Evolutionary conservation across 2,797 vertebrate species (phyloP).

Genomic region (Danio jaintianensis): DNA sequence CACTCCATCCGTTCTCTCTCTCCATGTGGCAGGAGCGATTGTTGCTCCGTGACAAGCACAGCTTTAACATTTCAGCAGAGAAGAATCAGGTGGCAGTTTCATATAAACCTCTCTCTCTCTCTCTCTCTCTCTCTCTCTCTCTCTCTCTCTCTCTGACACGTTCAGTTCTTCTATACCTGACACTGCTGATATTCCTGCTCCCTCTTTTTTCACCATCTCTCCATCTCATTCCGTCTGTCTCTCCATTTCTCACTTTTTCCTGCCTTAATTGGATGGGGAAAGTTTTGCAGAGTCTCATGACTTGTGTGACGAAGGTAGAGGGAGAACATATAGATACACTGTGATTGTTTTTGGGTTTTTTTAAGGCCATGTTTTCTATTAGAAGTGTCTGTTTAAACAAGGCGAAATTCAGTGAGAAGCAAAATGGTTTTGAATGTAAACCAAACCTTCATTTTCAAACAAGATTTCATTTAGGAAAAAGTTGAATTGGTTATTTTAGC

Average conservation of each 20-base stretch:
- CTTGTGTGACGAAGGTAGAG: background rate
- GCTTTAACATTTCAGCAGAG: slow-evolving; percentile 57
- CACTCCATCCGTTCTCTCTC: slow-evolving; percentile 41
- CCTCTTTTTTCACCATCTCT: slow-evolving; percentile 64
- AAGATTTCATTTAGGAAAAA: background rate
- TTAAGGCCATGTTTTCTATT: background rate
- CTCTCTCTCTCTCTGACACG: slow-evolving; percentile 37
- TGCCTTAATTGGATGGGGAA: slow-evolving; percentile 55
- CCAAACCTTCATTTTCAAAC: background rate
- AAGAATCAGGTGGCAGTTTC: slow-evolving; percentile 48
- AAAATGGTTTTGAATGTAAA: background rate
- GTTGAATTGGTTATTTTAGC: too few species aligned
- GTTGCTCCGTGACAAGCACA: slow-evolving; percentile 57
- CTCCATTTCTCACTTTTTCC: slow-evolving; percentile 54
- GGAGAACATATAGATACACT: background rate
- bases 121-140: slow-evolving; percentile 9
- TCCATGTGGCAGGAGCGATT: slow-evolving; percentile 49
- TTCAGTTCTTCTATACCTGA: slow-evolving; percentile 41
- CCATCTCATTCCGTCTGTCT: slow-evolving; percentile 67
- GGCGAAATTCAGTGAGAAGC: background rate
- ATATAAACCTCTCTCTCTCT: slow-evolving; percentile 17
- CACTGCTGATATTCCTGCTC: slow-evolving; percentile 25
- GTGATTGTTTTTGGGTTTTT: background rate
- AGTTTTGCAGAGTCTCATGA: slow-evolving; percentile 29
- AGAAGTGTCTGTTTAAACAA: background rate